Evolutionary conservation across 2,797 vertebrate genomes (phyloP).

Genomic region (Sebastolobus alascanus): DNA sequence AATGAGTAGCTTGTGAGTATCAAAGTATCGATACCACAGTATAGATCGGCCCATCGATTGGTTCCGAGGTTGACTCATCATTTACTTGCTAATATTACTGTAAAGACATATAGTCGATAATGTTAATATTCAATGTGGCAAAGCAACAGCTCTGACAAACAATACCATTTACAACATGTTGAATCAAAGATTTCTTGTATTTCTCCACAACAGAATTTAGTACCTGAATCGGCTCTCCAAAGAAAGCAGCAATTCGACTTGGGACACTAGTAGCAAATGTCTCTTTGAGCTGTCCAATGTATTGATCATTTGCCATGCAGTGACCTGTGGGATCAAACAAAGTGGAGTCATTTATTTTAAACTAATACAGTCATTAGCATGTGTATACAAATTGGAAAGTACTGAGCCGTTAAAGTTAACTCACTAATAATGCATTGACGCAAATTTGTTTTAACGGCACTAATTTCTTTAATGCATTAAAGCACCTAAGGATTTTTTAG

Average conservation of each 20-base stretch:
- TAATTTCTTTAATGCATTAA: too few relatives aligned
- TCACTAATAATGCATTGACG: not conserved
- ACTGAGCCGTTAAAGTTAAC: too few relatives aligned
- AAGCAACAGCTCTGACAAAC: not conserved
- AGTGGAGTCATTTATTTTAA: not conserved
- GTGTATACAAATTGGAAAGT: not conserved
- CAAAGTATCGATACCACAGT: too few relatives aligned
- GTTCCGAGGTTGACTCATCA: too few relatives aligned
- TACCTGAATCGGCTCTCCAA: constrained; percentile 96
- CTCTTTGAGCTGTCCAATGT: constrained; percentile 92
- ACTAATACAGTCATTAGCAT: not conserved
- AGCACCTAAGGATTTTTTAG: too few relatives aligned
- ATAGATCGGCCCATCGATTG: too few relatives aligned
- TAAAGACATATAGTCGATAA: not conserved
- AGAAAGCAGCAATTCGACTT: constrained; percentile 91
- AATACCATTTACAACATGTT: not conserved
- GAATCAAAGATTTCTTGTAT: not conserved
- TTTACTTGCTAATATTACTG: not conserved
- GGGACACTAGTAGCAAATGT: constrained; percentile 89
- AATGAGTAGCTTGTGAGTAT: too few relatives aligned
- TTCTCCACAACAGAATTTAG: not conserved
- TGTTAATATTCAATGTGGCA: not conserved
- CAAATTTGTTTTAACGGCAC: too few relatives aligned
- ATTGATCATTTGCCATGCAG: constrained; percentile 91
- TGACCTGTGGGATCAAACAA: constrained; percentile 79